phyloP scores from a whole-genome alignment of 2,797 vertebrate genomes.

The Chelmon rostratus region DNA sequence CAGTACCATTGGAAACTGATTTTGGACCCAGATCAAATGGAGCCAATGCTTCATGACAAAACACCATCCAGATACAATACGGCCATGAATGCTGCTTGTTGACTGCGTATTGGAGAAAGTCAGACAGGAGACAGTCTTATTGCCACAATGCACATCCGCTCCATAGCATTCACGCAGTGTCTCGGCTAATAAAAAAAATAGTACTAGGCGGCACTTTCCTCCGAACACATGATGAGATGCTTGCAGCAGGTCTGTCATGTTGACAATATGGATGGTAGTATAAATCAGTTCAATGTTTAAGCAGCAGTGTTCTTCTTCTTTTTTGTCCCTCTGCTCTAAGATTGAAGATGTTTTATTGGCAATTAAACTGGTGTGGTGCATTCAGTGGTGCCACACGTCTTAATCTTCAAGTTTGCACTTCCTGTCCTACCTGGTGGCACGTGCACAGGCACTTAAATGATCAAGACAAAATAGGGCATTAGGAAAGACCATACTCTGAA shows the following conservation, averaged over 20 bases:
- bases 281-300: neutral
- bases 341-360: neutral
- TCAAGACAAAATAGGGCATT: neutral
- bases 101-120: neutral
- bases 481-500: neutral
- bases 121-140: neutral
- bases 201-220: slow-evolving; percentile 8
- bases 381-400: no score
- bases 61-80: neutral
- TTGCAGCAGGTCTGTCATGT: neutral
- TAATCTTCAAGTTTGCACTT: neutral
- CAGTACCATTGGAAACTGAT: neutral
- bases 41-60: neutral
- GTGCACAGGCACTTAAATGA: neutral
- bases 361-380: neutral
- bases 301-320: neutral
- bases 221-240: neutral
- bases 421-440: neutral
- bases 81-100: neutral
- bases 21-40: no score
- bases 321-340: neutral
- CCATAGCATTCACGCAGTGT: neutral
- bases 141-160: neutral
- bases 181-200: neutral
- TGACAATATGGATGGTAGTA: neutral